Evolutionary conservation across 2,888 invertebrate genomes (phyloP), one percentile per base, ranked within the genome.

Genomic region (Parelbella ahira): DNA sequence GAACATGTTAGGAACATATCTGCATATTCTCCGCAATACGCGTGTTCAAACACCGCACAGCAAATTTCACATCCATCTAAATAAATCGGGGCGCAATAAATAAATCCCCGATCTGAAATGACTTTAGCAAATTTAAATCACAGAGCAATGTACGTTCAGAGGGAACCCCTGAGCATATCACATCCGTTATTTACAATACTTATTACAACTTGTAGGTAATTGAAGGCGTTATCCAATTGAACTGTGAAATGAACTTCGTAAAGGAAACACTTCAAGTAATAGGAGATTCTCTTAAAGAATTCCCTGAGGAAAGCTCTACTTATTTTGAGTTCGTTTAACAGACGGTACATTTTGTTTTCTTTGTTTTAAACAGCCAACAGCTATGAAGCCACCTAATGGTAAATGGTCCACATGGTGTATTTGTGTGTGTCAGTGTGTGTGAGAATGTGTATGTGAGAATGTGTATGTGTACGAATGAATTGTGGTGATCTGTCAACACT

Each of bases 191-290:
- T 82, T n/a, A n/a, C n/a, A n/a, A n/a, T 83, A 79, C 80, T 80
- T 79, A 82, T 82, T 82, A 81, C 75, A 82, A 81, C 72, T 81
- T 81, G n/a, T n/a, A n/a, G n/a, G 51, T 64, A 61, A 75, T 77
- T 72, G 74, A 65, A 67, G 68, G 66, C 69, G 68, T 66, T 68
- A 64, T 56, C 65, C 46, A 62, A 49, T 45, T 53, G 54, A 56
- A 54, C 64, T 65, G 59, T 60, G 63, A 68, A 68, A 63, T 63
- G 65, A 73, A 78, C 63, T 76, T 78, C 65, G 59, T 68, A 68
- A 69, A 74, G 28, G 18, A 13, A 24, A 36, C 24, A 21, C 28
- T 42, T 23, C 24, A 24, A 41, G 39, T 25, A 12, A 60, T n/a
- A n/a, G n/a, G 68, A 60, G 56, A 65, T 34, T 21, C 10, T 20